Evolutionary conservation across 2,113 vertebrate species (phyloP).

Genomic region (Gadus macrocephalus): DNA sequence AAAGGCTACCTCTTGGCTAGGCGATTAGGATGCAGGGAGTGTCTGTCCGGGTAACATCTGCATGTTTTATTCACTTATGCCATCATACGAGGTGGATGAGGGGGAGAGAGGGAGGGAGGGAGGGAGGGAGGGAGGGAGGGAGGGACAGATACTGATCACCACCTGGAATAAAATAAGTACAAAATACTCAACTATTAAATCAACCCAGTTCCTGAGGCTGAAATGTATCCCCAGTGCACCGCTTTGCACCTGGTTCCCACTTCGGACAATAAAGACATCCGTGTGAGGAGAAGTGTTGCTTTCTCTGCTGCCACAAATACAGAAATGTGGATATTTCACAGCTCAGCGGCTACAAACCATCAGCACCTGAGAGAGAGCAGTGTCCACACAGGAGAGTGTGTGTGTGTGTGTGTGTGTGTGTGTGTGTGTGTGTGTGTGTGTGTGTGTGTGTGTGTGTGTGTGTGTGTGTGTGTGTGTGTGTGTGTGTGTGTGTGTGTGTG

Average conservation of each 20-base stretch:
- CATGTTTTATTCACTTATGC: conserved; percentile 64
- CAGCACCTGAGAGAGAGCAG: too few relatives aligned
- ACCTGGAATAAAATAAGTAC: conserved; percentile 21
- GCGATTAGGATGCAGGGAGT: too few relatives aligned
- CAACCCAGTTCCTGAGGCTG: conserved; percentile 33
- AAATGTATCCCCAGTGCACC: conserved; percentile 27
- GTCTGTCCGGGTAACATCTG: too few relatives aligned
- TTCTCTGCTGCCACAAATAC: conserved; percentile 5
- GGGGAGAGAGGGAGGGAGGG: conserved; percentile 22
- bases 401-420: too few relatives aligned
- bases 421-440: too few relatives aligned
- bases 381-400: too few relatives aligned
- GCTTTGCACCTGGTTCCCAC: conserved; percentile 16
- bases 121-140: conserved; percentile 23
- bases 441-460: too few relatives aligned
- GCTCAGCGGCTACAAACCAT: too few relatives aligned
- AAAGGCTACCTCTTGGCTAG: too few relatives aligned
- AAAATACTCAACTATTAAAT: conserved; percentile 45
- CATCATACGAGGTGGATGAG: conserved; percentile 22
- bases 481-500: too few relatives aligned
- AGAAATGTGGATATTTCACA: conserved; percentile 15
- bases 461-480: too few relatives aligned
- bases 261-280: conserved; percentile 24
- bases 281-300: conserved; percentile 22
- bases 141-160: conserved; percentile 37